These are phyloP conservation scores for Eciton burchellii DNA, from an alignment of 1,140 invertebrate genomes.

Conservation along the genomic window DNA sequence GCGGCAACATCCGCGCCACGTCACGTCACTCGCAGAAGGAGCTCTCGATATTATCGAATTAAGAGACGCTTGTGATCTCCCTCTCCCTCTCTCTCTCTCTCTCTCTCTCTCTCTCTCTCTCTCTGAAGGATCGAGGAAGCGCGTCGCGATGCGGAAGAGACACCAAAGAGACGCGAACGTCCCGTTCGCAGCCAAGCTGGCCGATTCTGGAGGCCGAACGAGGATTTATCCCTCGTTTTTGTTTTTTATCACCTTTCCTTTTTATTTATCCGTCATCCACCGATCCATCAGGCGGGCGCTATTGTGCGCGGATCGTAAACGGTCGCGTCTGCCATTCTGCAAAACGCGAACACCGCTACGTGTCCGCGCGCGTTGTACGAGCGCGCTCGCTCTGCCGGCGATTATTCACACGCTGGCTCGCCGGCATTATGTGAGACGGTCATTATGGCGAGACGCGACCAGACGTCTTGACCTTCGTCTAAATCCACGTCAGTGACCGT, in stretches of 20 bases:
- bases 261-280: not conserved
- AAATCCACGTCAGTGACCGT: constrained; percentile 60
- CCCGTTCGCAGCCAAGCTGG: too few relatives aligned
- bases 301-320: not conserved
- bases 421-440: constrained; percentile 52
- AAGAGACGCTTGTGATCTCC: too few relatives aligned
- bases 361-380: not conserved
- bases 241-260: constrained; percentile 15
- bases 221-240: too few relatives aligned
- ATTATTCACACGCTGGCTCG: constrained; percentile 54
- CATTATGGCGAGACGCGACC: constrained; percentile 54
- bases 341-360: not conserved
- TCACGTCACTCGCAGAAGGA: not conserved
- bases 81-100: too few relatives aligned
- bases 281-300: not conserved
- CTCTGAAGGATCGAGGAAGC: too few relatives aligned
- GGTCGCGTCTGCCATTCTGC: not conserved
- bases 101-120: too few relatives aligned
- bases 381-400: not conserved
- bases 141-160: too few relatives aligned
- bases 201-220: too few relatives aligned
- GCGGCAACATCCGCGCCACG: too few relatives aligned
- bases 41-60: too few relatives aligned
- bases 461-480: constrained; percentile 62
- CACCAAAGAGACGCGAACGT: too few relatives aligned